Evolutionary conservation across 2,888 invertebrate genomes (phyloP), one percentile per base, ranked within the genome.

Genomic region (Cheilosia scutellata): DNA sequence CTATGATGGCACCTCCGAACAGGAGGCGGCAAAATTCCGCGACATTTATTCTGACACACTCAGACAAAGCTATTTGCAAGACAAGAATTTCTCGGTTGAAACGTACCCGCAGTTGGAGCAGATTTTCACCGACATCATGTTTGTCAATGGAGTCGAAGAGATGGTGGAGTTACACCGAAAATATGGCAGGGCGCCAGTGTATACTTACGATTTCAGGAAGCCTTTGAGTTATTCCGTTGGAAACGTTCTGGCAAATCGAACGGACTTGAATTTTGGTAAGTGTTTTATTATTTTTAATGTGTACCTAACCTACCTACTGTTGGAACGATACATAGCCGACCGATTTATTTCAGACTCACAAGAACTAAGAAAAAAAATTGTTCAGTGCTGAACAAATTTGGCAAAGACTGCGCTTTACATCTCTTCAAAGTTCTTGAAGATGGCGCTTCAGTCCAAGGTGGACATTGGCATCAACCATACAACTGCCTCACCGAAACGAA

Each of bases 121-220:
- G 93, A 93, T 95, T 84, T 91, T 95, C 0, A 93, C 95, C 0
- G 95, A 96, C 90, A 93, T 95, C 57, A 91, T 95, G 1, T 96
- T 95, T 90, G 91, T 93, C 0, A 93, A 91, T 0, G 95, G 94
- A 51, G 93, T 94, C 0, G 94, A 94, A 53, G 94, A 93, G 87
- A 92, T 94, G 42, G 94, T 94, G 0, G 93, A 93, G 88, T 88
- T 95, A 47, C 95, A 95, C 89, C 94, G 95, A 0, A 47, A 72
- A 7, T 66, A 53, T 49, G 70, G 93, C 5, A 92, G 93, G n/a
- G 94, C 94, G 75, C 94, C 95, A 0, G 94, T 95, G 6, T 95
- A 94, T 91, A 93, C 94, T 87, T 95, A 95, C 90, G 93, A 94
- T 29, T 96, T 94, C 90, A 90, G 93, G 1, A 95, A 94, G 91